Conservation (phyloP, 2,888 invertebrate species). For the Boloria euphrosyne region DNA sequence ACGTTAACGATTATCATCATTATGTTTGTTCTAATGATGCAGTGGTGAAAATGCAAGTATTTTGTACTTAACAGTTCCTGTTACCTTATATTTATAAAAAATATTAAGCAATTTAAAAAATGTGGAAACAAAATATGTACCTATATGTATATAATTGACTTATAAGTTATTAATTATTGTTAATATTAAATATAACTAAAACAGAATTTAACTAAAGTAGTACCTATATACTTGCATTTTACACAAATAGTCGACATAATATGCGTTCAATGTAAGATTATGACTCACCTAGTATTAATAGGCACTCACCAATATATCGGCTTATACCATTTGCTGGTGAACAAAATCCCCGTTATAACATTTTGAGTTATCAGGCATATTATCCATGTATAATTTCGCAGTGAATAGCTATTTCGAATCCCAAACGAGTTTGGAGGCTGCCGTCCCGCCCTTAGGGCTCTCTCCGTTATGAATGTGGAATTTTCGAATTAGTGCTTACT, state of each 20-base stretch:
- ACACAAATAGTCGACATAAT: no score
- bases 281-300: slow-evolving; percentile 12
- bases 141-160: no score
- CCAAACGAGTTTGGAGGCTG: slow-evolving; percentile 55
- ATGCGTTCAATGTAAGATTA: background rate
- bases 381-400: slow-evolving; percentile 55
- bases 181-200: no score
- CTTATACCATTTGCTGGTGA: slow-evolving; percentile 21
- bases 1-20: slow-evolving; percentile 14
- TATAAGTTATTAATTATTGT: no score
- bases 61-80: background rate
- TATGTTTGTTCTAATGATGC: slow-evolving; percentile 13
- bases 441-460: slow-evolving; percentile 65
- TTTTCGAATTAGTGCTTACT: slow-evolving; percentile 75
- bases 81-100: background rate
- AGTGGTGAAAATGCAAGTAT: background rate
- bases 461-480: slow-evolving; percentile 73
- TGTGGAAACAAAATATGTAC: no score
- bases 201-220: no score
- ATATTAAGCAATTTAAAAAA: background rate
- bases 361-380: slow-evolving; percentile 41
- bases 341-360: slow-evolving; percentile 25
- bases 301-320: slow-evolving; percentile 14
- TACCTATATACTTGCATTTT: no score
- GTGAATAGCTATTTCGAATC: slow-evolving; percentile 58